phyloP scores from a whole-genome alignment of 2,797 vertebrate genomes.

The Enteromius fasciolatus region DNA sequence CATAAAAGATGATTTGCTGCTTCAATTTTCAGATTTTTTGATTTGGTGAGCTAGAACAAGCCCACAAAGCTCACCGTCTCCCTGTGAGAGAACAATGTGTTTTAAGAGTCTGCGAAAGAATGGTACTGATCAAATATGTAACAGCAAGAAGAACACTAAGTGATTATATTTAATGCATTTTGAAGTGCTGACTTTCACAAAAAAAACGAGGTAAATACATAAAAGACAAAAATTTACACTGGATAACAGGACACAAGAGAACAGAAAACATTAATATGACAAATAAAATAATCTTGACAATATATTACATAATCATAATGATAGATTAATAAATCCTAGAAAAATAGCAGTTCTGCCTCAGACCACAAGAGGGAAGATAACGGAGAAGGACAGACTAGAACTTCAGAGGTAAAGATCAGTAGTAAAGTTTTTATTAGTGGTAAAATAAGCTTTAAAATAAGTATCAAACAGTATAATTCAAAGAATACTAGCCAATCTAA shows the following conservation, averaged over 20 bases:
- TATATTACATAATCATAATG: neutral
- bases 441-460: too few species aligned
- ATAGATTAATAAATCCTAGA: too few species aligned
- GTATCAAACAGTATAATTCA: too few species aligned
- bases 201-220: neutral
- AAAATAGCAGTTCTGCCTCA: too few species aligned
- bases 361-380: too few species aligned
- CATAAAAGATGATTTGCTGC: constrained; percentile 78
- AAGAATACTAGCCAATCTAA: too few species aligned
- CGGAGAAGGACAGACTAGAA: too few species aligned
- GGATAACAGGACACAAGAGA: neutral
- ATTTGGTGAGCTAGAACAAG: constrained; percentile 66
- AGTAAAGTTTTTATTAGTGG: too few species aligned
- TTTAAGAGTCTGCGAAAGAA: constrained; percentile 23
- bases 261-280: neutral
- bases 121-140: constrained; percentile 14
- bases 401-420: too few species aligned
- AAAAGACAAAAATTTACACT: neutral
- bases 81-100: neutral
- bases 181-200: neutral
- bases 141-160: neutral
- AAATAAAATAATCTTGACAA: neutral
- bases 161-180: constrained; percentile 9
- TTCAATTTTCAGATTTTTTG: constrained; percentile 74
- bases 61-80: neutral